phyloP scores from a whole-genome alignment of 2,113 vertebrate genomes.

The Etheostoma spectabile region DNA sequence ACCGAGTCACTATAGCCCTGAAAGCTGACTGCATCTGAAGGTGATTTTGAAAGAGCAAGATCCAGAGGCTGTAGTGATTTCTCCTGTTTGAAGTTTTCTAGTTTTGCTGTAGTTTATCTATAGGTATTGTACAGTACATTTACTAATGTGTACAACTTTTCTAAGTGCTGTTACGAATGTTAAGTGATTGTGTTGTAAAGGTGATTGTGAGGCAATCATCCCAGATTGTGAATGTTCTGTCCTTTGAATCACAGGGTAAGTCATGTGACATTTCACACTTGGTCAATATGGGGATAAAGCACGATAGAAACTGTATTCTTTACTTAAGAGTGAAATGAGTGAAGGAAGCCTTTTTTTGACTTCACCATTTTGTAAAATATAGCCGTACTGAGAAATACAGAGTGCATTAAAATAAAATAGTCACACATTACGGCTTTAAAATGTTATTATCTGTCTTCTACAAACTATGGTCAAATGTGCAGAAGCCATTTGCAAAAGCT shows the following conservation, averaged over 20 bases:
- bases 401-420: too few relatives aligned
- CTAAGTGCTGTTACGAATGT: not conserved
- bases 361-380: too few relatives aligned
- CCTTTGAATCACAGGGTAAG: not conserved
- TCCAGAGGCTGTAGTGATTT: not conserved
- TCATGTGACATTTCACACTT: not conserved
- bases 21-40: conserved; percentile 3
- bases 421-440: too few relatives aligned
- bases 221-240: too few relatives aligned
- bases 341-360: not conserved
- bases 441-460: too few relatives aligned
- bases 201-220: not conserved
- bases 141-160: not conserved
- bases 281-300: not conserved
- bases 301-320: not conserved
- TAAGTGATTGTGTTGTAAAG: not conserved
- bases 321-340: not conserved
- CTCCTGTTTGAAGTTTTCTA: too few relatives aligned
- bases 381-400: too few relatives aligned
- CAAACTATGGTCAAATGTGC: too few relatives aligned
- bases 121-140: not conserved
- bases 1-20: conserved; percentile 3
- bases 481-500: too few relatives aligned
- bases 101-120: too few relatives aligned
- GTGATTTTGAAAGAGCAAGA: not conserved